Base-by-base conservation (phyloP, 2,888 invertebrate genomes). In the Volucella inanis region DNA sequence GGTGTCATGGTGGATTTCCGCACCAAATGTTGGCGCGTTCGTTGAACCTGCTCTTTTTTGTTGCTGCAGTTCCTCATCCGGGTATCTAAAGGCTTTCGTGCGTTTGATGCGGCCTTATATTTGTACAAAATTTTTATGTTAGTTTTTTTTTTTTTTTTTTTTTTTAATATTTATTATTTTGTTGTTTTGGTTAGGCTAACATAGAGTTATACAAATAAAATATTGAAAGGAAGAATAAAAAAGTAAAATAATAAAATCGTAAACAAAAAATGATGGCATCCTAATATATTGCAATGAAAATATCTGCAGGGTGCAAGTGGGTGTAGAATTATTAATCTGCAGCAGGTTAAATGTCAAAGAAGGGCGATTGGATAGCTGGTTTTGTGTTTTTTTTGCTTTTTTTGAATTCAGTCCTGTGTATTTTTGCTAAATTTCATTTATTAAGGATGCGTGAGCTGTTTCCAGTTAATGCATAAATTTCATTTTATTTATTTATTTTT, bases 1-100 rank as follows among this genome's bases (percentile, higher is more conserved):
- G 61, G 61, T 72, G 71, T 71, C 52, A 55, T 81, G 71, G 55
- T 62, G 81, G 68, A 47, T 85, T 81, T 72, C 65, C 62, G 68
- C 62, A 76, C 81, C 76, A 81, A 81, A 67, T 71, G 65, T 71
- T 67, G 59, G 61, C 81, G 61, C 81, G 85, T 76, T 85, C 76
- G 72, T 81, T 85, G 85, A 85, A 85, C 85, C 65, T 62, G 52
- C 72, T 68, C 76, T 55, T 68, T 71, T 41, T 64, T 62, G 14
- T 39, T 55, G 47, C 67, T 43, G 22, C 31, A 22, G 67, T 11
- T 31, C 67, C 55, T 50, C 59, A 14, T 38, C 61, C n/a, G 31
- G 14, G 55, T 15, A 22, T 3, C 12, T 38, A 15, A 9, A 38
- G 18, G 14, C 49, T 55, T 74, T 65, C 54, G 55, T 83, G 78